Evolutionary conservation across 2,888 invertebrate species (phyloP), one percentile per base, ranked within the genome.

Genomic region (Dichetophora obliterata): DNA sequence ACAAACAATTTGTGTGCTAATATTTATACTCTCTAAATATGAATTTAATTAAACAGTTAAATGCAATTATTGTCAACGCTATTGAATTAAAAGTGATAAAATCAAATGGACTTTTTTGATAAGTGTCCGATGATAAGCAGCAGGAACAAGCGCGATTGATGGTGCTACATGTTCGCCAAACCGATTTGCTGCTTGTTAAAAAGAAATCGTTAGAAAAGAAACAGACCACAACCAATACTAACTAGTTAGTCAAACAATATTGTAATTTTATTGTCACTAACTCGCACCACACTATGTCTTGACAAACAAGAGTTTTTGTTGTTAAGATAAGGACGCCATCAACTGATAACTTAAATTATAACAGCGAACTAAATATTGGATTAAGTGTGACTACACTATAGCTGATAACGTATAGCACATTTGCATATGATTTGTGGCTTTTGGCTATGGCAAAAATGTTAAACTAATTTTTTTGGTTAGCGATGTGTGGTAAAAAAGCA

Each of bases 31-130:
- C 31, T 34, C 31, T 34, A 54, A 54, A 70, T 70, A 70, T 19
- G 54, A 70, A 31, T 70, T 70, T 50, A 52, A 70, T 70, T 70
- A 52, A 52, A 22, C 19, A 16, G n/a, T 70, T 24, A 24, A 52
- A 69, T 22, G 48, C 69, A 37, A 31, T 22, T 69, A 52, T 69
- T 69, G 52, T 52, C 69, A 52, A 48, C 14, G 69, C 69, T 50
- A 37, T 22, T 37, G 43, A 66, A 48, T 66, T 19, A 37, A 37
- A 66, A 48, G 48, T 66, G 66, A 22, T 43, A 37, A 37, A 34
- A 59, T 19, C 66, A 66, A 66, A 34, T 66, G 9, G 24, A 59
- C 5, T 24, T 22, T 59, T 59, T 24, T 22, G 22, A 19, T 22
- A 59, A 11, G 24, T 59, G 24, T 14, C 9, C 24, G 59, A 24